Base-by-base conservation (phyloP, 2,888 invertebrate species). In the Ichneumon xanthorius region DNA sequence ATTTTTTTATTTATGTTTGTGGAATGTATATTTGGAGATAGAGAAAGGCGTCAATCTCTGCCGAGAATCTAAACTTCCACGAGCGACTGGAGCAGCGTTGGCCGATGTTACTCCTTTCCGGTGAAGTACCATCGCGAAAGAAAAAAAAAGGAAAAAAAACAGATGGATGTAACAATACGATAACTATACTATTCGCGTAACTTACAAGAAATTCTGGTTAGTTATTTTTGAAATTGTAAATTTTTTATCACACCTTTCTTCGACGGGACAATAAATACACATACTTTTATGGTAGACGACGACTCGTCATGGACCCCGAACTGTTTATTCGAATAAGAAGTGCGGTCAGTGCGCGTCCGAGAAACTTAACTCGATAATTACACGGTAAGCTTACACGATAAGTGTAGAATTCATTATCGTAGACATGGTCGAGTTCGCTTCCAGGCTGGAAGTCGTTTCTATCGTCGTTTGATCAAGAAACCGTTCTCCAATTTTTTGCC, bases 201-300 rank as follows among this genome's bases (percentile, higher is more conserved):
- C 55, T 79, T 79, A 19, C 71, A 70, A 76, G 71, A 85, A 86
- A 87, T 71, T 82, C 86, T 87, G 87, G 87, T 86, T 77, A 89
- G 85, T 89, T 90, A 90, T 87, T 87, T 85, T 87, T 84, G 67
- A 82, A 84, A 87, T 79, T 68, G 73, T 87, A 88, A 88, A 89
- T 86, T 88, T 87, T 89, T 91, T 91, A 89, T 86, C 87, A 88
- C 90, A 90, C 86, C 84, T 89, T 90, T 91, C 88, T 90, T 89
- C 88, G 83, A 89, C 88, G 89, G 90, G 92, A 92, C 92, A 93
- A 92, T 93, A 93, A 92, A 92, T 87, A 86, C 84, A 87, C 81
- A 86, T 88, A 88, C 87, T 87, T 88, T 88, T 87, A 82, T 88
- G 85, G 86, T 89, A 88, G 84, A 75, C 65, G 7, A 40, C 6